Conservation (phyloP, 2,888 invertebrate species). For the Operophtera brumata region DNA sequence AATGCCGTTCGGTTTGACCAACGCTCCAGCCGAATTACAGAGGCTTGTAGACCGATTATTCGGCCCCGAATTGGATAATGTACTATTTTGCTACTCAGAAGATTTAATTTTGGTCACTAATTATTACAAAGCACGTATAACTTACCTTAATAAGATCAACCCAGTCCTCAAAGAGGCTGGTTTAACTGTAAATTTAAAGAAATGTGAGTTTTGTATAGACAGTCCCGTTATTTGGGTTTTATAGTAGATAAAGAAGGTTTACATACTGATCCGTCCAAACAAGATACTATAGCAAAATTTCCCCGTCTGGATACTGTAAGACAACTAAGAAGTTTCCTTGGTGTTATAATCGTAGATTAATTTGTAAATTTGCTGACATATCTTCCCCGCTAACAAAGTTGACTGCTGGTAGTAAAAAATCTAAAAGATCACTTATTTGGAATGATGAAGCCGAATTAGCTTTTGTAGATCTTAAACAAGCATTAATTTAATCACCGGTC, state of each 20-base stretch:
- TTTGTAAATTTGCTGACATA: constrained; percentile 32
- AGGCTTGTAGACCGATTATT: background rate
- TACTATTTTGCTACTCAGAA: constrained; percentile 17
- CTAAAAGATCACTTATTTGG: constrained; percentile 27
- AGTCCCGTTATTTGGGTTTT: no score
- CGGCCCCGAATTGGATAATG: constrained; percentile 9
- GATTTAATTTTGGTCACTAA: constrained; percentile 13
- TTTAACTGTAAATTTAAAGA: no score
- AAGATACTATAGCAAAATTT: constrained; percentile 13
- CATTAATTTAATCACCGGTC: constrained; percentile 24
- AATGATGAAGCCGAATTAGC: constrained; percentile 24
- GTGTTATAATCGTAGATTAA: constrained; percentile 32
- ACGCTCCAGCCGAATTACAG: no score
- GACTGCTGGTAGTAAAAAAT: constrained; percentile 19
- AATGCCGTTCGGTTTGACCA: no score
- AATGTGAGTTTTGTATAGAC: no score
- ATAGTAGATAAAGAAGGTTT: no score
- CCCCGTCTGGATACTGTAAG: constrained; percentile 14
- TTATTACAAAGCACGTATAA: background rate
- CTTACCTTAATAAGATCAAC: background rate
- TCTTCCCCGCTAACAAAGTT: constrained; percentile 34
- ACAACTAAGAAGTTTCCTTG: constrained; percentile 24
- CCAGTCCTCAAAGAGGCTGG: no score
- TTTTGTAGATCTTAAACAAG: constrained; percentile 23
- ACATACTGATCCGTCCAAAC: constrained; percentile 25